Percentiles rank a stretch among this genome's conserved stretches.
Evolutionary conservation across 2,888 invertebrate genomes (phyloP).

Genomic region (Galerucella calmariensis): DNA sequence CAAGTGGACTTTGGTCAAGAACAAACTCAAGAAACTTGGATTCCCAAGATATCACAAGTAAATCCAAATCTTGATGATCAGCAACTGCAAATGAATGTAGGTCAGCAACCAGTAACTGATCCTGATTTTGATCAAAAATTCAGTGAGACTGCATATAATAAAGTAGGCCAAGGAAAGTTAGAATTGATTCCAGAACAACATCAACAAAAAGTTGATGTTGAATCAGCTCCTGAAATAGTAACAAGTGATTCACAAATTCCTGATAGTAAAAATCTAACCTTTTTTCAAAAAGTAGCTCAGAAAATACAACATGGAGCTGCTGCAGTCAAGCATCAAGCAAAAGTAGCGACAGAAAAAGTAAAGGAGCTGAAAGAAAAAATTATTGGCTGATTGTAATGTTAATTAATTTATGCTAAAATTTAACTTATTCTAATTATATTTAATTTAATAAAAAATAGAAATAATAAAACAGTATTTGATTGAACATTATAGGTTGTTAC

Average conservation of each 20-base stretch:
- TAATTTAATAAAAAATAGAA: constrained; percentile 13
- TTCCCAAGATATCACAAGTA: not conserved
- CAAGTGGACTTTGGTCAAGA: not conserved
- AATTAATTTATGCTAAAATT: constrained; percentile 20
- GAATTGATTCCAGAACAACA: not conserved
- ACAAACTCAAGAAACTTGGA: not conserved
- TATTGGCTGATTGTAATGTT: constrained; percentile 27
- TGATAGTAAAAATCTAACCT: constrained; percentile 59
- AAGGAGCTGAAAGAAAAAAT: constrained; percentile 23
- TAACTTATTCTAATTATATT: constrained; percentile 14
- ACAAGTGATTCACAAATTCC: constrained; percentile 44
- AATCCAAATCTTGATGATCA: not conserved
- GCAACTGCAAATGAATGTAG: not conserved
- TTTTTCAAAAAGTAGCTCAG: constrained; percentile 70
- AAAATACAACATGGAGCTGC: constrained; percentile 68
- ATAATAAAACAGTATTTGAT: not conserved
- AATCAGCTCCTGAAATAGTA: constrained; percentile 8
- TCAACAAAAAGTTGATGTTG: not conserved
- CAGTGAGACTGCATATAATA: not conserved
- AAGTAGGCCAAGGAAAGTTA: not conserved
- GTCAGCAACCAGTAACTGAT: not conserved
- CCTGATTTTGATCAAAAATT: not conserved
- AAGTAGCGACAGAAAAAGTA: constrained; percentile 21
- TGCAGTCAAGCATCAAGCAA: constrained; percentile 45
- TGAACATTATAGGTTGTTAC: not conserved